Base-by-base conservation (phyloP, 2,797 vertebrate species). In the Parauchenoglanis punctatus region DNA sequence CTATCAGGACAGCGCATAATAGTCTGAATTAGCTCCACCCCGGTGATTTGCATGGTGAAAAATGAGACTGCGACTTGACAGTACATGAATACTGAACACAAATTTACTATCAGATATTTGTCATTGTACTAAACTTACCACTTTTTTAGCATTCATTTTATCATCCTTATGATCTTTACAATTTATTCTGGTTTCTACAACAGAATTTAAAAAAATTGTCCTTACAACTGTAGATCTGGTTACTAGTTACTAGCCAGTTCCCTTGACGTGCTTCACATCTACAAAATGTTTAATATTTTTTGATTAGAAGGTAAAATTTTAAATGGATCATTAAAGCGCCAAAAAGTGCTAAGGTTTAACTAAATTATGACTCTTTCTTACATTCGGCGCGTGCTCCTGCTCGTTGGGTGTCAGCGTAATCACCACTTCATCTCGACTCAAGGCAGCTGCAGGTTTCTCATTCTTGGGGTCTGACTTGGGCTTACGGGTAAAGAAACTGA, bases 401-500 rank as follows among this genome's bases (percentile, higher is more conserved):
- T 95, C 92, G 3, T 94, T 95, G 75, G 92, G 93, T 0, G 95
- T 94, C 87, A 96, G 92, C 0, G 85, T 94, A 28, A 96, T 91
- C 2, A 88, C 86, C 1, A 92, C 92, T 90, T 96, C 95, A 85
- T 95, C 94, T 3, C 91, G 94, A 8, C 93, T 89, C 83, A 91
- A 89, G 0, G 87, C 88, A 15, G 94, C 93, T 44, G 90, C 59
- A 0, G 95, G 92, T 23, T 87, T 91, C 85, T 96, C 95, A 2
- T 88, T 92, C 23, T 18, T 86, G 0, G 94, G 83, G 89, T 94
- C 96, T 0, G 96, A 89, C 92, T 96, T 96, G 89, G 96, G 95
- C 91, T 97, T 97, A 46, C 92, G 91, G 89, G 95, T 94, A 88
- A 97, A 97, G 93, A 96, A 96, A 92, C 94, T 96, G 76, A 97